phyloP scores from a whole-genome alignment of 2,797 vertebrate genomes.

The Sebastes aleutianus region DNA sequence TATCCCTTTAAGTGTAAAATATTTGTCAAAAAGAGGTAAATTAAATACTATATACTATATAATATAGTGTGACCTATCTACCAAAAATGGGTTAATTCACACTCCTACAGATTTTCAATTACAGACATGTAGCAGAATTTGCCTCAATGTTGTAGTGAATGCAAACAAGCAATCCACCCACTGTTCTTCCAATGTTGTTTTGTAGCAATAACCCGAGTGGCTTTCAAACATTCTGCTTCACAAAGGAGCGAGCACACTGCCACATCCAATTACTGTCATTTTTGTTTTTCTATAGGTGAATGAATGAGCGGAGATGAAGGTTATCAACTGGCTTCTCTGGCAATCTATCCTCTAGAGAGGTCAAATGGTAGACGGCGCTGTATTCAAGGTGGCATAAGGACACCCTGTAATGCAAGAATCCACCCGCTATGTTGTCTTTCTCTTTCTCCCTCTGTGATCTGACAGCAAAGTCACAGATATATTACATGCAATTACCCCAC shows the following conservation, averaged over 20 bases:
- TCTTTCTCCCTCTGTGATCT: conserved; percentile 25
- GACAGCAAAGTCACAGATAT: conserved; percentile 47
- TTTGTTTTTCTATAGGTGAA: conserved; percentile 52
- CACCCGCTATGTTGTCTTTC: conserved; percentile 18
- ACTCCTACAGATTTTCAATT: not conserved
- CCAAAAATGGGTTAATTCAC: not conserved
- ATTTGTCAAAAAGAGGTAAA: not conserved
- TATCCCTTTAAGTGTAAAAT: not conserved
- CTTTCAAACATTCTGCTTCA: conserved; percentile 31
- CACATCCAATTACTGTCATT: conserved; percentile 58
- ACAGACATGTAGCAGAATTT: not conserved
- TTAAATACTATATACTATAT: not conserved
- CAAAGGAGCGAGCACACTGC: conserved; percentile 4
- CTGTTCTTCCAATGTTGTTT: not conserved
- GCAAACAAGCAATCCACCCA: not conserved
- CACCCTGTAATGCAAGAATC: conserved; percentile 16
- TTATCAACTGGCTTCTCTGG: conserved; percentile 49
- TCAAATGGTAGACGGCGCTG: conserved; percentile 9
- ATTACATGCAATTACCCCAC: conserved; percentile 62
- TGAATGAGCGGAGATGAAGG: conserved; percentile 45
- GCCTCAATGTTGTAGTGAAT: not conserved
- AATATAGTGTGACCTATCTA: not conserved
- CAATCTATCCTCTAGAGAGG: conserved; percentile 38
- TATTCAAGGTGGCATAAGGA: conserved; percentile 57
- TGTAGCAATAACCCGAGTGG: not conserved